Base-by-base conservation (phyloP, 2,113 vertebrate genomes). In the Sander vitreus region DNA sequence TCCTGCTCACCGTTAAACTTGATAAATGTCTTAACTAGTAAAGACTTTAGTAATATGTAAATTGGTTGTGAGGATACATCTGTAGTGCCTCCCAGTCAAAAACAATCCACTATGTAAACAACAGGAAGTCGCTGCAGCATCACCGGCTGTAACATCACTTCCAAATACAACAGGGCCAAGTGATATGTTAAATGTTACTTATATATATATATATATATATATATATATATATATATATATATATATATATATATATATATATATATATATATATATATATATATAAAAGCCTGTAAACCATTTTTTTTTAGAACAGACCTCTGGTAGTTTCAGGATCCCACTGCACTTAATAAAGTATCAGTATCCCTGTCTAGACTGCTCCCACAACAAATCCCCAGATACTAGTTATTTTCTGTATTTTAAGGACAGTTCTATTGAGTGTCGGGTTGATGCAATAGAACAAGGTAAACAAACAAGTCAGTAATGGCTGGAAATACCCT, bases 401-500 rank as follows among this genome's bases (percentile, higher is more conserved):
- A n/a, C 27, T 19, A 8, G n/a, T 63, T 3, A 11, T 57, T 62
- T 69, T 75, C 70, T 55, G n/a, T 69, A 69, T 81, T 76, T 83
- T 55, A 67, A 71, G 33, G 57, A 79, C 48, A 16, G 30, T 21
- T 68, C 65, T 47, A 39, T 64, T 82, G 48, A 65, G 57, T 88
- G 73, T 83, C 70, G 66, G 77, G 70, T 77, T 77, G 57, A 58
- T 88, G 76, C 76, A 84, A 16, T 74, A 76, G 77, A 83, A 86
- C 70, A 68, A 60, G n/a, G 73, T 76, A 90, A 90, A 91, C 90
- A 87, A 88, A 88, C 73, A 83, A 84, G 48, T 85, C 68, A 86
- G 78, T 83, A 88, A 86, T 83, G 76, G 60, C 63, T 93, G 90
- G 89, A 92, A 94, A 93, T 93, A 92, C 86, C 87, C 88, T 81